Conservation (phyloP, 2,888 invertebrate species). For the Macrostomum cliftonense region DNA sequence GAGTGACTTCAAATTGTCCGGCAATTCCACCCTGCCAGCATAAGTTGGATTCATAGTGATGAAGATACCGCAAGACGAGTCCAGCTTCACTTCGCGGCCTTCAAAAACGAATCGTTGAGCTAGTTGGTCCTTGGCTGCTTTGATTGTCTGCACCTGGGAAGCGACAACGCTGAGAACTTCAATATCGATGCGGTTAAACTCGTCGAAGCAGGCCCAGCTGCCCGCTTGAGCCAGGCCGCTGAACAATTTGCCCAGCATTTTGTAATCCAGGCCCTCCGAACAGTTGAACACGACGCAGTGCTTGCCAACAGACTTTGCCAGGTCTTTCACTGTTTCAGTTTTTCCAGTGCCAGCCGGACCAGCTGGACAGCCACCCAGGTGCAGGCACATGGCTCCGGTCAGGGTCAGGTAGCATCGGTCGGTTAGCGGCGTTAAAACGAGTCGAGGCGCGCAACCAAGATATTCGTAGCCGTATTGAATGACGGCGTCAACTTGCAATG, state of each 20-base stretch:
- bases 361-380: conserved; percentile 35
- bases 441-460: conserved; percentile 34
- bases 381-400: conserved; percentile 31
- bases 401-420: conserved; percentile 34
- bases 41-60: conserved; percentile 38
- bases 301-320: conserved; percentile 36
- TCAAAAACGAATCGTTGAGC: conserved; percentile 33
- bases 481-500: conserved; percentile 31
- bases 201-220: conserved; percentile 38
- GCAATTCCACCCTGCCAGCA: conserved; percentile 35
- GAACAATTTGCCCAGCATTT: conserved; percentile 37
- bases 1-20: conserved; percentile 36
- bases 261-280: conserved; percentile 36
- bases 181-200: conserved; percentile 36
- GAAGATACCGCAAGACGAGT: conserved; percentile 33
- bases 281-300: conserved; percentile 38
- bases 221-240: conserved; percentile 36
- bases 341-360: conserved; percentile 38
- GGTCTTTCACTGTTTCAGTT: conserved; percentile 37
- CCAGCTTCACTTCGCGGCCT: conserved; percentile 33
- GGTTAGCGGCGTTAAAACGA: conserved; percentile 34
- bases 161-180: conserved; percentile 37
- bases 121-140: conserved; percentile 31
- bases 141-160: conserved; percentile 36
- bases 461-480: conserved; percentile 37